A percentile compares a stretch with the other conserved stretches of the same genome.
Evolutionary conservation across 2,113 vertebrate species (phyloP).

Genomic region (Phrynosoma platyrhinos): DNA sequence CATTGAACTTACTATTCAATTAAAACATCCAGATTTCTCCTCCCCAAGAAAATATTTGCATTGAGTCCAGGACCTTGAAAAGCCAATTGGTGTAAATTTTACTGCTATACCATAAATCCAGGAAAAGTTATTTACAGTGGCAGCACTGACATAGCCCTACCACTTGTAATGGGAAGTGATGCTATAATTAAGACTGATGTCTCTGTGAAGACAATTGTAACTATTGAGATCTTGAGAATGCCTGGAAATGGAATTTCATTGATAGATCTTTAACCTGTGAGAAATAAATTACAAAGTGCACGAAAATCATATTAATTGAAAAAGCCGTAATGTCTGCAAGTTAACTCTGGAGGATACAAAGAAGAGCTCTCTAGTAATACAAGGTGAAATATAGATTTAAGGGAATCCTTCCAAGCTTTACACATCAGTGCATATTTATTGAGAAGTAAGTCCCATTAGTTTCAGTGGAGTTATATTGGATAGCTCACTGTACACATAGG

Average conservation of each 20-base stretch:
- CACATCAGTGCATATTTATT: background rate
- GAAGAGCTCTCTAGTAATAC: background rate
- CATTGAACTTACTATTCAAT: background rate
- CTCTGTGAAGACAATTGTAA: constrained; percentile 34
- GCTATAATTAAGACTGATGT: constrained; percentile 42
- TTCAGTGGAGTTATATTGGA: background rate
- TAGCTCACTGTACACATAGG: background rate
- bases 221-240: constrained; percentile 46
- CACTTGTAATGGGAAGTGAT: constrained; percentile 34
- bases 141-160: constrained; percentile 22
- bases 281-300: constrained; percentile 49
- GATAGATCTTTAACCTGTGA: constrained; percentile 44
- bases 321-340: constrained; percentile 48
- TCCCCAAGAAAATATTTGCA: constrained; percentile 36
- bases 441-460: background rate
- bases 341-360: constrained; percentile 34
- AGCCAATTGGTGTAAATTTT: constrained; percentile 29
- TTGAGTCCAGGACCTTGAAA: constrained; percentile 34
- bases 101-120: background rate
- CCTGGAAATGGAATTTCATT: constrained; percentile 41
- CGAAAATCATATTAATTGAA: constrained; percentile 55
- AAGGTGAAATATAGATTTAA: constrained; percentile 2
- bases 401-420: constrained; percentile 5
- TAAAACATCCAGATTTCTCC: constrained; percentile 11
- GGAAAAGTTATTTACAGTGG: constrained; percentile 43